Evolutionary conservation across 2,113 vertebrate species (phyloP).

Genomic region (Edolisoma coerulescens): DNA sequence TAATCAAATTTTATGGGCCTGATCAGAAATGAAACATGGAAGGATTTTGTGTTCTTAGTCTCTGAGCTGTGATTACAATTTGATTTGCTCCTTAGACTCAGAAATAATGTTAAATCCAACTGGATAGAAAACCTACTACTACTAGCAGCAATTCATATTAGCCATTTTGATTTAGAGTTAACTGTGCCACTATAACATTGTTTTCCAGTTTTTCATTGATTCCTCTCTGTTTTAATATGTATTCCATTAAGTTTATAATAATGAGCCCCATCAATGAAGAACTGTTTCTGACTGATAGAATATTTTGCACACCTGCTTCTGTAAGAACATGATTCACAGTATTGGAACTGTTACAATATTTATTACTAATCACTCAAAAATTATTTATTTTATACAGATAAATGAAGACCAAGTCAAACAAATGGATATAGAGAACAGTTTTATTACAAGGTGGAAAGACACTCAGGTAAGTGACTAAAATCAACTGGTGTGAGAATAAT

Average conservation of each 20-base stretch:
- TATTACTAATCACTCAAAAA: neutral
- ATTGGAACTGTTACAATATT: neutral
- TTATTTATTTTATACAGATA: constrained; percentile 79
- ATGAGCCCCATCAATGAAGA: neutral
- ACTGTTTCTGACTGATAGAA: neutral
- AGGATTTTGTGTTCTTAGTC: neutral
- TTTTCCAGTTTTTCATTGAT: neutral
- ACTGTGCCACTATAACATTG: neutral
- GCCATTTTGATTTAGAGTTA: neutral
- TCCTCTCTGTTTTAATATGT: neutral
- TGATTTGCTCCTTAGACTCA: neutral
- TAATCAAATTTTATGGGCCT: neutral
- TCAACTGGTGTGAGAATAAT: neutral
- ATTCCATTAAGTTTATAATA: neutral
- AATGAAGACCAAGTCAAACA: constrained; percentile 92
- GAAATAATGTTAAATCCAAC: neutral
- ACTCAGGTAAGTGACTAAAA: constrained; percentile 78
- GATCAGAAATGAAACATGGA: neutral
- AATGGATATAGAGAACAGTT: constrained; percentile 96
- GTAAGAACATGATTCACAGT: neutral
- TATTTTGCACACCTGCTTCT: neutral
- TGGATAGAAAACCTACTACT: neutral
- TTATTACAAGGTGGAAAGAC: constrained; percentile 95
- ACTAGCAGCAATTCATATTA: neutral
- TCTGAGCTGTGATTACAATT: neutral